Base-by-base conservation (phyloP, 2,888 invertebrate species). In the Girardia tigrina region DNA sequence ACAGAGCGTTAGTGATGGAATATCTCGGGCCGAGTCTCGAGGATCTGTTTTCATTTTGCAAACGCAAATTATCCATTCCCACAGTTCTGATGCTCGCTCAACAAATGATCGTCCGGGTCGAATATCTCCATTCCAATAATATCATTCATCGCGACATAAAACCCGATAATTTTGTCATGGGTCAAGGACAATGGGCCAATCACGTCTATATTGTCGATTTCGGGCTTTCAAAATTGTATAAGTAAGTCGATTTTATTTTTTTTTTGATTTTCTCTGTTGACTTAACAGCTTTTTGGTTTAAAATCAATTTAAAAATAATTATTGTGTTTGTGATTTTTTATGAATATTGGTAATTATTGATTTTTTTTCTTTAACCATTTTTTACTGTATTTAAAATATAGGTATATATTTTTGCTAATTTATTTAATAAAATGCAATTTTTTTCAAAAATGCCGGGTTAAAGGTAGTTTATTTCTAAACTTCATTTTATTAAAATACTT, bases 1-100 rank as follows among this genome's bases (percentile, higher is more conserved):
- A 75, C 29, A 94, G 94, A 85, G 92, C 94, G 79, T 88, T 95
- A 56, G 97, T 99, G 79, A 97, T 98, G 97, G 98, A 99, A 86
- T 88, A 98, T 74, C 87, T 99, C 79, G 98, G 97, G 70, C 97
- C 97, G 0, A 94, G 94, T 75, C 88, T 98, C 75, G 97, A 98
- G 87, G 97, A 98, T 86, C 89, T 98, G 75, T 98, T 99, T 87
- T 97, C 97, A 86, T 98, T 98, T 87, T 98, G 98, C 86, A 91
- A 93, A 78, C 90, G 98, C 79, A 90, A 94, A 83, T 98, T 99
- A 87, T 95, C 97, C 80, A 92, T 97, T 88, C 99, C 98, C 88
- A 98, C 97, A 79, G 98, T 99, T 79, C 89, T 98, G 79, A 97
- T 99, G 97, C 87, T 99, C 82, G 97, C 94, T 82, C 98, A 99